Percentiles rank a stretch among this genome's conserved stretches.
phyloP scores from a whole-genome alignment of 1,140 invertebrate species.

The Drosophila lacertosa region DNA sequence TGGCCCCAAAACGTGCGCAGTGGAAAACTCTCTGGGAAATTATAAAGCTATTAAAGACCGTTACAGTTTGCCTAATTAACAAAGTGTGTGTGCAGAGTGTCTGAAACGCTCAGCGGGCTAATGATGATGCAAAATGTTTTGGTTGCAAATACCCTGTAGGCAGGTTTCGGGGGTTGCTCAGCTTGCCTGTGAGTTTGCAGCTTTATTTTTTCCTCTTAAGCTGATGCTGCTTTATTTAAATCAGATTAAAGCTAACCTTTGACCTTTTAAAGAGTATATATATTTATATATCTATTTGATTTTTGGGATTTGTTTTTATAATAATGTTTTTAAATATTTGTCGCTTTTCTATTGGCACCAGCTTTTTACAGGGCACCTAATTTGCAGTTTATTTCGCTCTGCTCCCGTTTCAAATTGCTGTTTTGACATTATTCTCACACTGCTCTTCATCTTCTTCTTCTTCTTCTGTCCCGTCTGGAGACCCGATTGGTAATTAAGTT shows the following conservation, averaged over 20 bases:
- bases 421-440: constrained; percentile 6
- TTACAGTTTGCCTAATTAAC: constrained; percentile 45
- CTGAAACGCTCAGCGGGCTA: constrained; percentile 23
- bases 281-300: too few species aligned
- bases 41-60: constrained; percentile 49
- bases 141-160: constrained; percentile 14
- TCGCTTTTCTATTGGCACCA: too few species aligned
- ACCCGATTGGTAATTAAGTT: constrained; percentile 70
- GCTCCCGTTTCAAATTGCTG: not conserved
- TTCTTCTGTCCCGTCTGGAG: constrained; percentile 3
- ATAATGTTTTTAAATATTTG: too few species aligned
- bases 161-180: not conserved
- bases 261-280: not conserved
- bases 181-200: too few species aligned
- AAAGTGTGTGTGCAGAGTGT: constrained; percentile 34
- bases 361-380: constrained; percentile 1
- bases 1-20: not conserved
- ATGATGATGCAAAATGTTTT: constrained; percentile 43
- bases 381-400: not conserved
- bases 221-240: too few species aligned
- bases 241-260: too few species aligned
- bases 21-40: constrained; percentile 20
- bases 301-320: too few species aligned
- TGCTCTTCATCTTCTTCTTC: not conserved
- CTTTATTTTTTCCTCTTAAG: too few species aligned